phyloP scores from a whole-genome alignment of 2,797 vertebrate species.

The Pangasius mekongensis region DNA sequence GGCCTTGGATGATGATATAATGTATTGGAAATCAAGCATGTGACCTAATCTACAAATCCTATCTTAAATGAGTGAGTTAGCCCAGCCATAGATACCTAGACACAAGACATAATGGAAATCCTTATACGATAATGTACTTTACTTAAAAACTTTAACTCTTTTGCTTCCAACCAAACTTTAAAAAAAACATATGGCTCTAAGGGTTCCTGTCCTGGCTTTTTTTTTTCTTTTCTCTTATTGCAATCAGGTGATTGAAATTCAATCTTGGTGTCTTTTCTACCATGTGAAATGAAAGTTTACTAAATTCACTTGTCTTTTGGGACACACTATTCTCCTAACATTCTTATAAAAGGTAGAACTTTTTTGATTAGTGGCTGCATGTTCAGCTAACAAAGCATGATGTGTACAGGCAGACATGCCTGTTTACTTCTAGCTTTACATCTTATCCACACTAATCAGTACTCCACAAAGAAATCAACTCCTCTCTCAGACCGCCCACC shows the following conservation, averaged over 20 bases:
- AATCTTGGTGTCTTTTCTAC: not conserved
- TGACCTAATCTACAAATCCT: not conserved
- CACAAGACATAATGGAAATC: not conserved
- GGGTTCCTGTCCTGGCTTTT: not conserved
- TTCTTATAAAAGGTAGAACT: too few species aligned
- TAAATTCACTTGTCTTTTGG: not conserved
- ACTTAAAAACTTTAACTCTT: not conserved
- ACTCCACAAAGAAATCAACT: not conserved
- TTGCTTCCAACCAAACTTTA: not conserved
- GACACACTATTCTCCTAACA: not conserved
- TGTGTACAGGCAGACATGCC: not conserved
- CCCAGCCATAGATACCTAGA: not conserved
- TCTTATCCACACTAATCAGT: slow-evolving; percentile 17
- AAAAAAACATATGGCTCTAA: not conserved
- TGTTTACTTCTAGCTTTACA: slow-evolving; percentile 27
- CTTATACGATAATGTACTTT: not conserved
- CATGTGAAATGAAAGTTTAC: not conserved
- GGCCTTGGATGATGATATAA: too few species aligned
- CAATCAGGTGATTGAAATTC: not conserved
- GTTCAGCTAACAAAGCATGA: slow-evolving; percentile 22
- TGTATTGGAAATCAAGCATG: too few species aligned
- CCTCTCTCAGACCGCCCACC: not conserved
- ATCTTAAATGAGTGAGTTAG: not conserved
- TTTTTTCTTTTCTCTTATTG: not conserved
- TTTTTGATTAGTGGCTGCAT: not conserved